Conservation (phyloP, 2,888 invertebrate genomes). For the Augiades crinisus region DNA sequence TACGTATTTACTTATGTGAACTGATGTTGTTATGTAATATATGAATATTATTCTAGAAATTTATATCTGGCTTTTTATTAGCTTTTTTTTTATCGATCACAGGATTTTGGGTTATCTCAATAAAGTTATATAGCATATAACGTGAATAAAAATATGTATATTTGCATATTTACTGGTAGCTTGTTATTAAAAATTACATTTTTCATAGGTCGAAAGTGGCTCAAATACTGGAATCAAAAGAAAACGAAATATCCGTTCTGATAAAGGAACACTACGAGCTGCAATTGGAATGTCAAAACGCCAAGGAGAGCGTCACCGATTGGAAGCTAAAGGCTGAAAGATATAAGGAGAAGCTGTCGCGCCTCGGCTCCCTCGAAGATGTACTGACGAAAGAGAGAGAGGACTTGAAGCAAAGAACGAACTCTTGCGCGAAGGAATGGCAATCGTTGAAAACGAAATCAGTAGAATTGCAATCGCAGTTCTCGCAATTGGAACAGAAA, state of each 20-base stretch:
- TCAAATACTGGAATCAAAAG: slow-evolving; percentile 74
- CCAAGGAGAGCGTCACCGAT: slow-evolving; percentile 54
- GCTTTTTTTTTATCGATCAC: too few relatives aligned
- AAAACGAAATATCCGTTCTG: slow-evolving; percentile 70
- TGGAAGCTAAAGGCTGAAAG: slow-evolving; percentile 63
- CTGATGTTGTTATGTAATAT: too few relatives aligned
- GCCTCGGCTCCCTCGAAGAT: slow-evolving; percentile 61
- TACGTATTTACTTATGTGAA: too few relatives aligned
- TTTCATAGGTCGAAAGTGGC: slow-evolving; percentile 71
- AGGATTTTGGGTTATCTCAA: too few relatives aligned
- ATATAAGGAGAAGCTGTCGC: slow-evolving; percentile 59
- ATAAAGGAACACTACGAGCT: slow-evolving; percentile 69
- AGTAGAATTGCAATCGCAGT: slow-evolving; percentile 63
- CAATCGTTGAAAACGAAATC: slow-evolving; percentile 66
- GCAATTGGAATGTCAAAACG: slow-evolving; percentile 58
- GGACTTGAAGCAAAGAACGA: slow-evolving; percentile 55
- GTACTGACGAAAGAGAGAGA: slow-evolving; percentile 63
- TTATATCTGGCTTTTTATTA: too few relatives aligned
- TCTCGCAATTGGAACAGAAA: slow-evolving; percentile 64
- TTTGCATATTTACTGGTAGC: too few relatives aligned
- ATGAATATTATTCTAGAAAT: too few relatives aligned
- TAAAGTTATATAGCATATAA: too few relatives aligned
- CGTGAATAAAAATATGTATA: too few relatives aligned
- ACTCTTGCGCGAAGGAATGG: slow-evolving; percentile 52
- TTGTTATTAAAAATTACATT: too few relatives aligned